Percentiles rank a stretch among this genome's conserved stretches.
These are phyloP conservation scores for Lepidocolaptes lacrymiger DNA, from an alignment of 2,797 vertebrate genomes.

Conservation along the genomic window DNA sequence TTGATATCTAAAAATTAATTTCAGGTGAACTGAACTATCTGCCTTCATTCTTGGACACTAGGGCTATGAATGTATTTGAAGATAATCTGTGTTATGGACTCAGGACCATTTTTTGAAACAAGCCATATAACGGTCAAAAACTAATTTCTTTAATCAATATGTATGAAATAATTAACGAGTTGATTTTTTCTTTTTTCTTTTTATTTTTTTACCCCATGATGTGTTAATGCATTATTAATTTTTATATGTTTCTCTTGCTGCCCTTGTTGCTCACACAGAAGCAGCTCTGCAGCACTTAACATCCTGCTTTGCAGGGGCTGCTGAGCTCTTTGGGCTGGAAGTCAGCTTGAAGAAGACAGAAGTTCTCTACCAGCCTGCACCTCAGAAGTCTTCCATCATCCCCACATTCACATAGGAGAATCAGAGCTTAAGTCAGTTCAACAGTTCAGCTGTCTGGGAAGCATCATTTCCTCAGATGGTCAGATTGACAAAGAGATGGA, in stretches of 20 bases:
- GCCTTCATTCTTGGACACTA: background rate
- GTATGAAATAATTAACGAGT: background rate
- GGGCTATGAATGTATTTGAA: background rate
- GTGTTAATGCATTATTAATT: background rate
- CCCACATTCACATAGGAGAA: too few relatives aligned
- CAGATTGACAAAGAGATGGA: too few relatives aligned
- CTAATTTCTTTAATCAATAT: background rate
- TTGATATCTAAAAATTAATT: background rate
- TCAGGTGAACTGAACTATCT: background rate
- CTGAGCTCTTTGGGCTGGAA: too few relatives aligned
- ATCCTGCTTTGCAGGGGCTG: too few relatives aligned
- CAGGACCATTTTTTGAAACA: background rate
- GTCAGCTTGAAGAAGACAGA: too few relatives aligned
- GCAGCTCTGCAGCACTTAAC: too few relatives aligned
- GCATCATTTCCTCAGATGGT: too few relatives aligned
- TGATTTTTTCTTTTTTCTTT: background rate
- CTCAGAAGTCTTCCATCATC: too few relatives aligned
- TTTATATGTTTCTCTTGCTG: background rate
- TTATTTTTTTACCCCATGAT: background rate
- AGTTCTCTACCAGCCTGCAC: too few relatives aligned
- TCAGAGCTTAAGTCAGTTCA: too few relatives aligned
- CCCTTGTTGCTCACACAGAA: too few relatives aligned
- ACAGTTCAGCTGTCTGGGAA: too few relatives aligned
- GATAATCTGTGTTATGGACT: background rate
- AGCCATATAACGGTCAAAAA: background rate